Evolutionary conservation across 2,113 vertebrate genomes (phyloP), one percentile per base, ranked within the genome.

Genomic region (Pangasianodon gigas): DNA sequence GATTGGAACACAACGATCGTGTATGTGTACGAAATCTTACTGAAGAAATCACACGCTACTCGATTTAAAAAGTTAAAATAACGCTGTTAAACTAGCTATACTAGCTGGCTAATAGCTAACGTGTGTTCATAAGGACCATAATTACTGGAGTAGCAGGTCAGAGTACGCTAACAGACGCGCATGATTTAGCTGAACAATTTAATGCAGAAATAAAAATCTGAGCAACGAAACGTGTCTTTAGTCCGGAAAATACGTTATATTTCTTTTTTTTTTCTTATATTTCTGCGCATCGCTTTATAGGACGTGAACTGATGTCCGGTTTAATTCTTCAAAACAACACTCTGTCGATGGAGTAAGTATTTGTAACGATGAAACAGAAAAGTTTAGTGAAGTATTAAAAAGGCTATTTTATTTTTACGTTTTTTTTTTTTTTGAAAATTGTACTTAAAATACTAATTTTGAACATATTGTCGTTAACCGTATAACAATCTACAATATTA

Each of bases 401-500:
- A 85, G 6, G 16, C 29, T 19, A 16, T 19, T 85, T 32, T 51
- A 19, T 19, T 69, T 69, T n/a, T 51, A 29, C 9, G 0, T 11
- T 75, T 75, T 51, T 6, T 16, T 80, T 58, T 13, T 84, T n/a
- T 81, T 81, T 52, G 14, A 4, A 46, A 26, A 26, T 6, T 37
- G 0, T 21, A 37, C 16, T 1, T 81, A 83, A 19, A 56, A 82
- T 56, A 56, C 51, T 62, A 7, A 85, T 62, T 62, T 14, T 85
- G 24, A 84, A 84, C 54, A 60, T 32, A 32, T 29, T 18, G 4
- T 83, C 4, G 41, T 65, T 85, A 46, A 46, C 37, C 18, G 13
- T 56, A 21, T 83, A 37, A 83, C 21, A 83, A 56, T 83, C 32
- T 83, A 56, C 52, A 37, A 37, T 37, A 82, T 37, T 83, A 83